These are phyloP conservation scores for Odontamblyopus rebecca DNA, from an alignment of 2,797 vertebrate genomes.

Conservation along the genomic window DNA sequence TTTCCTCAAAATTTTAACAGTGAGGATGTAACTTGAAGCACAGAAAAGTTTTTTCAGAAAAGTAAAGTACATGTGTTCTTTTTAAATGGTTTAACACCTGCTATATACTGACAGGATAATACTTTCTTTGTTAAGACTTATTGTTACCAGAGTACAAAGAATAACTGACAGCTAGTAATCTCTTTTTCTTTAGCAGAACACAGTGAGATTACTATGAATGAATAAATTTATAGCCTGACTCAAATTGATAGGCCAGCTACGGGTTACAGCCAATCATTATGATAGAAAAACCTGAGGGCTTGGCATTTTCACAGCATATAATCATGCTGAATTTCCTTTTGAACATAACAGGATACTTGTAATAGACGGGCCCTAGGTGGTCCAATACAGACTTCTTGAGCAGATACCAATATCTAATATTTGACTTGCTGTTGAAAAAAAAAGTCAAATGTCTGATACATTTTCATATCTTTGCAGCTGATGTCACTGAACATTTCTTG, in stretches of 20 bases:
- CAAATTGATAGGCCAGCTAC: constrained; percentile 4
- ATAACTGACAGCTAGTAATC: constrained; percentile 2
- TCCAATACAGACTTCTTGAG: no score
- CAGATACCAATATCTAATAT: no score
- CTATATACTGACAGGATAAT: background rate
- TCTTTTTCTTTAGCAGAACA: background rate
- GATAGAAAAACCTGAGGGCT: background rate
- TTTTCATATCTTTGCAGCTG: no score
- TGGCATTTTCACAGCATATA: constrained; percentile 7
- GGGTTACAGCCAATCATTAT: constrained; percentile 7
- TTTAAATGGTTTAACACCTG: background rate
- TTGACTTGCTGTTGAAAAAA: no score
- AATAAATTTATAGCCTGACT: background rate
- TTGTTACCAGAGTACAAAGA: background rate
- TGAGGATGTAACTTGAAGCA: background rate
- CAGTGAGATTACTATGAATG: background rate
- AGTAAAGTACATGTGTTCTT: background rate
- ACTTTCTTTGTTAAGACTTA: background rate
- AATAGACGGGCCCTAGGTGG: background rate
- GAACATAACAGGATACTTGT: background rate
- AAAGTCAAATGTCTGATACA: no score
- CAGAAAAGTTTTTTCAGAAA: background rate
- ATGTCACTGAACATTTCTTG: no score
- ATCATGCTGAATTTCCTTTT: constrained; percentile 1
- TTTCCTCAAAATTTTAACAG: background rate